Conservation (phyloP, 2,797 vertebrate species). For the Poeciliopsis presidionis region DNA sequence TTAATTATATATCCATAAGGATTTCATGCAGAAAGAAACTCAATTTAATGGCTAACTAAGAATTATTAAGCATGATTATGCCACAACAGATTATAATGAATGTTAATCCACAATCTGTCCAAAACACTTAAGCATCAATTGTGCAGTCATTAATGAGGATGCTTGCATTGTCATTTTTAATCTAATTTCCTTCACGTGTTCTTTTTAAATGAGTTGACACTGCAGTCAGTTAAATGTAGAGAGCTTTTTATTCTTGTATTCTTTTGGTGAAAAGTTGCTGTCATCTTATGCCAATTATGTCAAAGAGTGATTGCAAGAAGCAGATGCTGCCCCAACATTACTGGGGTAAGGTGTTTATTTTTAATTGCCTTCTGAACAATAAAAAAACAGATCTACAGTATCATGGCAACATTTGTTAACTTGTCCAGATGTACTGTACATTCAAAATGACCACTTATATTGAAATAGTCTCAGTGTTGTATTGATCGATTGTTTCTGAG, state of each 20-base stretch:
- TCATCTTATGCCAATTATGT: slow-evolving; percentile 40
- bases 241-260: slow-evolving; percentile 14
- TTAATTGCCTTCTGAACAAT: neutral
- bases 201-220: slow-evolving; percentile 34
- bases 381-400: neutral
- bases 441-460: neutral
- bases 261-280: slow-evolving; percentile 25
- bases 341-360: neutral
- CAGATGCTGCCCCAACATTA: neutral
- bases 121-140: slow-evolving; percentile 54
- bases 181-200: slow-evolving; percentile 20
- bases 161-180: slow-evolving; percentile 42
- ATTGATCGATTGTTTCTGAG: neutral
- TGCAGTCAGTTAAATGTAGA: slow-evolving; percentile 42
- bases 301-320: slow-evolving; percentile 39
- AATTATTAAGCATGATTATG: slow-evolving; percentile 61
- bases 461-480: neutral
- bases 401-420: neutral
- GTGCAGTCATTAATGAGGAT: slow-evolving; percentile 41
- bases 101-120: slow-evolving; percentile 52
- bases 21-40: slow-evolving; percentile 44
- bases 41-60: slow-evolving; percentile 54
- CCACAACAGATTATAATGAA: slow-evolving; percentile 46
- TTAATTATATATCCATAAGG: slow-evolving; percentile 60
- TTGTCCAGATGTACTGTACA: neutral